Evolutionary conservation across 64 coral and sea anemone genomes (phyloP), one percentile per base, ranked within the genome.

Genomic region (Porites lutea): DNA sequence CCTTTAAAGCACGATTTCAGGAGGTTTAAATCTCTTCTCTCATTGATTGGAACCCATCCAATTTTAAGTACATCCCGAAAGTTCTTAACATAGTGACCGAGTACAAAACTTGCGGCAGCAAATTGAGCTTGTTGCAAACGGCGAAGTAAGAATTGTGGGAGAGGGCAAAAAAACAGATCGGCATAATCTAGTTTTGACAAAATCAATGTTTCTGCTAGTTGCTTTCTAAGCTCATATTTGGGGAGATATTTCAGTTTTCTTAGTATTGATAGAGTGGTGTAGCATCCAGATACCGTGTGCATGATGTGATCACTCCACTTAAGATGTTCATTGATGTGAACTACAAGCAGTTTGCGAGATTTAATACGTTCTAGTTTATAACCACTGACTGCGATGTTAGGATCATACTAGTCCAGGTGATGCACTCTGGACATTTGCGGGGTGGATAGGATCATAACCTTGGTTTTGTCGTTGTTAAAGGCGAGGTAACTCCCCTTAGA

Each of bases 81-180:
- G 79, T 82, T 82, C 79, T 82, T 82, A 62, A 82, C 79, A 82
- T 82, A 82, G 58, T 61, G 79, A 82, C 59, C 59, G 58, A 82
- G 58, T 82, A 82, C 79, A 82, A 63, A 82, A 45, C 79, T 82
- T 65, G 55, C 79, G 44, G 59, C 57, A 63, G 79, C 37, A 52
- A 89, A 89, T 78, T 89, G 87, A 78, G n/a, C n/a, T n/a, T n/a
- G 86, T 67, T 78, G 87, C 75, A 89, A 89, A 89, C 87, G 74
- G 75, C 75, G 71, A 63, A 89, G 60, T 75, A 89, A 67, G 72
- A 77, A 89, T 89, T 89, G 69, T 75, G 86, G 70, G 75, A 74
- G 52, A 88, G 70, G 86, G 68, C 58, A 73, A 88, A 88, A 88
- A 46, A 74, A n/a, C 27, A 37, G 27, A 37, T 37, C 27, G 27